Evolutionary conservation across 2,888 invertebrate species (phyloP), one percentile per base, ranked within the genome.

Genomic region (Lasioglossum lativentre): DNA sequence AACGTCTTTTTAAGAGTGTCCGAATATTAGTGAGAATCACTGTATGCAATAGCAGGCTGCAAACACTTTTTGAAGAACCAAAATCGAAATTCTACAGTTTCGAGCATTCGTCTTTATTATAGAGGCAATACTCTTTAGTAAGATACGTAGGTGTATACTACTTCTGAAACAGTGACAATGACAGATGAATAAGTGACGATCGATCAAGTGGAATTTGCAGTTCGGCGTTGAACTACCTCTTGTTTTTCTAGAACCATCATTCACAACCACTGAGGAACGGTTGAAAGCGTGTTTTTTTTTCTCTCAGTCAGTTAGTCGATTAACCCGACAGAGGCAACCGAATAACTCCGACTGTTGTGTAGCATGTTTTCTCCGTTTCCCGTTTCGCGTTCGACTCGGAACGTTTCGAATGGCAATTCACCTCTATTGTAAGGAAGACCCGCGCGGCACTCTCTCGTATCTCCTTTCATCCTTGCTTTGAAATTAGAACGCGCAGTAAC

Each of bases 401-500:
- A 75, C 70, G 30, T 47, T 70, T 52, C 52, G n/a, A 38, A 74
- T 66, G 38, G 70, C 45, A 34, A 47, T 71, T 77, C 71, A 34
- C 56, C 63, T n/a, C n/a, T 56, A 63, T 63, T 63, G 63, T 34
- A 30, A 30, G 45, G 70, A 70, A 63, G 83, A 40, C 40, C 42
- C n/a, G 40, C 34, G 47, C 19, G 47, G 14, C 27, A 14, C 78
- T 66, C 45, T 77, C 45, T 4, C 47, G 59, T 70, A 30, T 19
- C 77, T 10, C 40, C 59, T 73, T n/a, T 40, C 38, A 68, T 79
- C 72, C 63, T 45, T 68, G 75, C 59, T 12, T 80, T 56, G 90
- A 86, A 90, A 89, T 89, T 85, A 83, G 90, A 90, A 78, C 89
- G 81, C 81, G 77, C 81, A 14, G 75, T 27, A 87, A 90, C 89